These are phyloP conservation scores for Leontopithecus rosalia DNA, from an alignment of 2,797 vertebrate genomes.

Conservation along the genomic window DNA sequence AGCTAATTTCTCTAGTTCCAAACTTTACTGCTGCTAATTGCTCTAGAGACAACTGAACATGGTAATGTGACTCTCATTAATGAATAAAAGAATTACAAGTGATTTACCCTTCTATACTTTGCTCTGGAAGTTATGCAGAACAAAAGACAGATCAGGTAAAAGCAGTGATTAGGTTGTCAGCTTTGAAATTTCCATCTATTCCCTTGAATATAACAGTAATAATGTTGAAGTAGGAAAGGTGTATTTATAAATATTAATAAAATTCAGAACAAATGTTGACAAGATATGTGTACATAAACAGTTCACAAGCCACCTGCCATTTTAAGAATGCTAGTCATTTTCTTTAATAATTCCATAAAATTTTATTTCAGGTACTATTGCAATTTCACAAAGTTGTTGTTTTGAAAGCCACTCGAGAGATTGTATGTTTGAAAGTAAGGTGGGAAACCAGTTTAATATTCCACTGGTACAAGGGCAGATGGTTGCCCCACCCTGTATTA, in stretches of 20 bases:
- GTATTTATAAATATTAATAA: not conserved
- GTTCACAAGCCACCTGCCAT: not conserved
- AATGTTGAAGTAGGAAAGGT: not conserved
- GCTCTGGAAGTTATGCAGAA: not conserved
- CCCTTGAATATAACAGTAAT: not conserved
- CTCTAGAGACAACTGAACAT: not conserved
- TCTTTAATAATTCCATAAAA: not conserved
- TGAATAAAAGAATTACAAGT: not conserved
- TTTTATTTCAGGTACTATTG: not conserved
- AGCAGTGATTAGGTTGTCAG: not conserved
- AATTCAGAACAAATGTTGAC: not conserved
- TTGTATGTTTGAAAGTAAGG: not conserved
- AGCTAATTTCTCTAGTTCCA: not conserved
- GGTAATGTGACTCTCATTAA: not conserved
- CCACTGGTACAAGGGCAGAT: not conserved
- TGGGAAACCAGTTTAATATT: not conserved
- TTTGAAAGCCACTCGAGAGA: not conserved
- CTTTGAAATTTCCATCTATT: not conserved
- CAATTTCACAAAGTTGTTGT: not conserved
- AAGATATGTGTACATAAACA: not conserved
- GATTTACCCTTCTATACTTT: not conserved
- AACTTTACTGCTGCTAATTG: not conserved
- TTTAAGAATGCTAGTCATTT: not conserved
- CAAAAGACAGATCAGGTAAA: not conserved
- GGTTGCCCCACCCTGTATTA: not conserved